Percentiles rank a stretch among this genome's conserved stretches.
phyloP scores from a whole-genome alignment of 2,797 vertebrate species.

The Onychomys leucogaster region DNA sequence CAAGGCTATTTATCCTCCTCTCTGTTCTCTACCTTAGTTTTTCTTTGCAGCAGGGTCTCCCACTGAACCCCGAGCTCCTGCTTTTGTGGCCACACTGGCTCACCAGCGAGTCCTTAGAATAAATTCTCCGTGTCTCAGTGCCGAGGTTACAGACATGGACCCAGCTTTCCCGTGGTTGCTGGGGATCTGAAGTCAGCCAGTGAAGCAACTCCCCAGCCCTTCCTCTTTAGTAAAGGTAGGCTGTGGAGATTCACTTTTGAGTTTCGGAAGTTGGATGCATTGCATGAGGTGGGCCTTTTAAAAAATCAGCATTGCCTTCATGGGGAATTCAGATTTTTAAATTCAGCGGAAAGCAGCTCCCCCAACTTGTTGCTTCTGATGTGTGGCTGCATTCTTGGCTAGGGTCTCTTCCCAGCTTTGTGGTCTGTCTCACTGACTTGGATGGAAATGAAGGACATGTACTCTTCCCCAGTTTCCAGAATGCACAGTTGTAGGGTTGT shows the following conservation, averaged over 20 bases:
- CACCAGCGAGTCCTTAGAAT: neutral
- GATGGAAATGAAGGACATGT: neutral
- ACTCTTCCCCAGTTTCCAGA: neutral
- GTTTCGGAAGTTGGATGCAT: neutral
- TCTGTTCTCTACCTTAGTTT: neutral
- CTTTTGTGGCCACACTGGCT: neutral
- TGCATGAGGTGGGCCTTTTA: neutral
- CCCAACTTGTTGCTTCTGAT: neutral
- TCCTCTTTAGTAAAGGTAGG: neutral
- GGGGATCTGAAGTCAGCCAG: neutral
- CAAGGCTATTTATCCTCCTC: neutral
- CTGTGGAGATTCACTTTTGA: neutral
- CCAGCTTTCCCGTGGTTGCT: neutral
- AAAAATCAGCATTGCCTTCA: neutral
- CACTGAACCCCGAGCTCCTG: neutral
- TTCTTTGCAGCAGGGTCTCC: neutral
- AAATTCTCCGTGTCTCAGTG: neutral
- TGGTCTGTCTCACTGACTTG: neutral
- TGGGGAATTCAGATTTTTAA: constrained; percentile 22
- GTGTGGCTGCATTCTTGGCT: fast-evolving
- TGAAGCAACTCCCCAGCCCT: neutral
- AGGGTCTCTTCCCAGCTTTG: neutral
- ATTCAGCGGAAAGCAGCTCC: neutral
- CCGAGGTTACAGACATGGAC: neutral
- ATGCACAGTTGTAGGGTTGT: neutral